A percentile compares a stretch with the other conserved stretches of the same genome.
These are phyloP conservation scores for Struthidea cinerea DNA, from an alignment of 2,113 vertebrate species.

Conservation along the genomic window DNA sequence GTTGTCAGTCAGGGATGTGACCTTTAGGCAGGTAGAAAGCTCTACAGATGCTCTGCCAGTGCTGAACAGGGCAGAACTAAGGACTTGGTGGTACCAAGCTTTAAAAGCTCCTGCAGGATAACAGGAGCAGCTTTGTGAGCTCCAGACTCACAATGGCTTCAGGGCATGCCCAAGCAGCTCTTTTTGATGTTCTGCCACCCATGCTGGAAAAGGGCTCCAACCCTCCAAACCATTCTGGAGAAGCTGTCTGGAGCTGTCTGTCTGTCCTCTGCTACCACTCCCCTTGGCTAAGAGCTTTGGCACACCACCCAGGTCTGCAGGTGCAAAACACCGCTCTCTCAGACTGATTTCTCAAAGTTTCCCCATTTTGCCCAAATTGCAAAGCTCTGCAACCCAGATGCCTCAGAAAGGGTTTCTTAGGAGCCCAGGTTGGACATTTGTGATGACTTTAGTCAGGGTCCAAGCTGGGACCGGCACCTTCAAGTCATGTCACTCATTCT, in stretches of 20 bases:
- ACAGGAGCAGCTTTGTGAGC: not conserved
- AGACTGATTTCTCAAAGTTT: not conserved
- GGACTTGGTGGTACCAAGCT: not conserved
- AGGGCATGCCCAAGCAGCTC: not conserved
- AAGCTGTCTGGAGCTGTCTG: not conserved
- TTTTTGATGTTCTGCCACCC: not conserved
- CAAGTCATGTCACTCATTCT: not conserved
- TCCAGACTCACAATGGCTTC: not conserved
- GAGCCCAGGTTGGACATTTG: not conserved
- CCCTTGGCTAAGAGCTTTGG: not conserved
- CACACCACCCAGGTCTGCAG: not conserved
- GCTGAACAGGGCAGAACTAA: not conserved
- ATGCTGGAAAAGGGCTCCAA: rapidly evolving
- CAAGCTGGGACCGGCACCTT: not conserved
- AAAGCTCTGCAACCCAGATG: not conserved
- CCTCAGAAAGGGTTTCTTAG: not conserved
- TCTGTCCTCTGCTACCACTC: not conserved
- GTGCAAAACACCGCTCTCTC: not conserved
- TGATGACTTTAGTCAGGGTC: not conserved
- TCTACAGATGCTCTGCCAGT: not conserved
- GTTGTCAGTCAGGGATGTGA: not conserved
- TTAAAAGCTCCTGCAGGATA: not conserved
- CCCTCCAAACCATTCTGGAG: not conserved
- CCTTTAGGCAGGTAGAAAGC: not conserved
- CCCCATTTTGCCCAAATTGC: not conserved